These are phyloP conservation scores for Eurytoma californica DNA, from an alignment of 2,888 invertebrate species.

Conservation along the genomic window DNA sequence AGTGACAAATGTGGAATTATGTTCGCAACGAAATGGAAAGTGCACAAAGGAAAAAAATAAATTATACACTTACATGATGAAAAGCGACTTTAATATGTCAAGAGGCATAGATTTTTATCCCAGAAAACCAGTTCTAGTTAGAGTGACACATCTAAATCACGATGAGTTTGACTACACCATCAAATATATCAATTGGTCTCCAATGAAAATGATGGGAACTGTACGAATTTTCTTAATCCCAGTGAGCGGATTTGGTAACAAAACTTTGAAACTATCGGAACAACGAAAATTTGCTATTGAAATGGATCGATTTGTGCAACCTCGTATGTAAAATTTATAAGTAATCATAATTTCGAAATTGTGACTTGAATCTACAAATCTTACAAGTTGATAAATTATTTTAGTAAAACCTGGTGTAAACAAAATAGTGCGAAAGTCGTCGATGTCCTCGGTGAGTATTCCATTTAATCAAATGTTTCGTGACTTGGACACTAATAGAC, in stretches of 20 bases:
- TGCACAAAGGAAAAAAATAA: conserved; percentile 55
- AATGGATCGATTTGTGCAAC: conserved; percentile 83
- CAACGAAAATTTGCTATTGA: conserved; percentile 83
- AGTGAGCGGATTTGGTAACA: conserved; percentile 79
- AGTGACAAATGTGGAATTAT: conserved; percentile 76
- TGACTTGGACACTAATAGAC: conserved; percentile 79
- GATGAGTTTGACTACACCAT: conserved; percentile 82
- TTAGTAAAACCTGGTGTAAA: conserved; percentile 83
- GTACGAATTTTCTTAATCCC: conserved; percentile 85
- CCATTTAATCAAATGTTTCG: conserved; percentile 89
- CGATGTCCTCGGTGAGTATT: conserved; percentile 88
- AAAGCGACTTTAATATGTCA: conserved; percentile 85
- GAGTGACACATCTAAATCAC: conserved; percentile 88
- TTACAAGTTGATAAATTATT: background rate
- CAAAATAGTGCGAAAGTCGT: conserved; percentile 80
- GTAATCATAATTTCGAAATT: too few species aligned
- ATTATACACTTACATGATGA: conserved; percentile 86
- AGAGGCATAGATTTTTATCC: conserved; percentile 90
- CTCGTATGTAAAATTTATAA: conserved; percentile 74
- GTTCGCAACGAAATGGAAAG: background rate
- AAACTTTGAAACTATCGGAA: conserved; percentile 79
- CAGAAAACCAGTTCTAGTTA: conserved; percentile 83
- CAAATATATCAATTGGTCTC: conserved; percentile 78
- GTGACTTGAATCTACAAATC: too few species aligned
- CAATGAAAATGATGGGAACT: conserved; percentile 77